Percentiles rank a stretch among this genome's conserved stretches.
phyloP scores from a whole-genome alignment of 2,888 invertebrate genomes.

The Aleiodes leptofemur region DNA sequence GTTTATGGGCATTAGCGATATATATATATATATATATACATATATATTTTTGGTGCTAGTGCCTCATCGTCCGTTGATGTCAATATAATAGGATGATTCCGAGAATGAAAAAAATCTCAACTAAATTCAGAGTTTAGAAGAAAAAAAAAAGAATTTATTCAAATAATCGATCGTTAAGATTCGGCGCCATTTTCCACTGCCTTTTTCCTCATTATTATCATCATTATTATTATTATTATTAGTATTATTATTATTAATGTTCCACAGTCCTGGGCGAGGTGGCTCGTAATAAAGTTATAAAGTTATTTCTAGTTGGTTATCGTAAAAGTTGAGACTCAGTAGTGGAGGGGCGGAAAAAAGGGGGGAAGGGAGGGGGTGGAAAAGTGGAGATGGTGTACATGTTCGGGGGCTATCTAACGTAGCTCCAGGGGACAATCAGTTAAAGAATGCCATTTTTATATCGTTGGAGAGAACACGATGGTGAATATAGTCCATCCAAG shows the following conservation, averaged over 20 bases:
- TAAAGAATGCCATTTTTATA: constrained; percentile 70
- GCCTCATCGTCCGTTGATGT: constrained; percentile 60
- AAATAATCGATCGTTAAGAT: constrained; percentile 53
- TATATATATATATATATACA: background rate
- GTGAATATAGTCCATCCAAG: constrained; percentile 37
- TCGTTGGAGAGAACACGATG: constrained; percentile 58
- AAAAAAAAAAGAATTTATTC: constrained; percentile 11
- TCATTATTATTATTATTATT: constrained; percentile 30
- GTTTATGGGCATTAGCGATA: constrained; percentile 61
- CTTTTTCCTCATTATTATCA: constrained; percentile 29
- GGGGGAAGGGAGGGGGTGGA: constrained; percentile 31
- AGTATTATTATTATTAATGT: constrained; percentile 59
- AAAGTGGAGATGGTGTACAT: constrained; percentile 33
- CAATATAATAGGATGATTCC: constrained; percentile 66
- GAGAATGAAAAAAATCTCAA: constrained; percentile 48
- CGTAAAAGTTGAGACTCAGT: constrained; percentile 64
- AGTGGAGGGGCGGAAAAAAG: constrained; percentile 44
- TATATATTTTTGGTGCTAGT: constrained; percentile 32
- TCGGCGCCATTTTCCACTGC: constrained; percentile 35
- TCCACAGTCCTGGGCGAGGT: constrained; percentile 53
- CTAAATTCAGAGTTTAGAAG: constrained; percentile 11
- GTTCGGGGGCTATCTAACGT: constrained; percentile 58
- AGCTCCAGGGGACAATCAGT: constrained; percentile 68
- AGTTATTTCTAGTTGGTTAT: constrained; percentile 70
- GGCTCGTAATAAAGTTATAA: constrained; percentile 68